These are phyloP conservation scores for Pseudomugil gertrudae DNA, from an alignment of 2,797 vertebrate species.

Conservation along the genomic window DNA sequence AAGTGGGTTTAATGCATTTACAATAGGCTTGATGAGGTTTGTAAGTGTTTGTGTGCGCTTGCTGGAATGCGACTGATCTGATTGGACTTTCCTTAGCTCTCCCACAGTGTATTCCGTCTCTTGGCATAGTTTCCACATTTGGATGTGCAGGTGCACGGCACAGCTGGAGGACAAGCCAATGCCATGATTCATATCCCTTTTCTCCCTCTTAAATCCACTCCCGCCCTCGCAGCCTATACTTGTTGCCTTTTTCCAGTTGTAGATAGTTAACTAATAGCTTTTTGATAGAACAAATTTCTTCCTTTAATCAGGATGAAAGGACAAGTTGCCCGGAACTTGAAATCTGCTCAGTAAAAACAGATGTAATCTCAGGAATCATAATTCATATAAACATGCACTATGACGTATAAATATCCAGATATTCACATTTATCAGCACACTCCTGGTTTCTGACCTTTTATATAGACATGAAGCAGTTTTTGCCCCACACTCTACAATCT, in stretches of 20 bases:
- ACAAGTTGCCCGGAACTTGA: background rate
- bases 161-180: conserved; percentile 71
- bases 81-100: conserved; percentile 52
- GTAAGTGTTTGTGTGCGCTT: conserved; percentile 19
- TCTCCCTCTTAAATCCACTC: background rate
- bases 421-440: conserved; percentile 20
- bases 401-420: background rate
- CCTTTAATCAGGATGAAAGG: conserved; percentile 14
- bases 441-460: conserved; percentile 47
- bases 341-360: background rate
- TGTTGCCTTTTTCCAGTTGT: conserved; percentile 24
- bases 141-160: conserved; percentile 77
- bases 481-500: conserved; percentile 45
- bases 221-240: conserved; percentile 5
- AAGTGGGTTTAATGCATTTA: conserved; percentile 50
- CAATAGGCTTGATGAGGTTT: conserved; percentile 27
- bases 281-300: conserved; percentile 21
- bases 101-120: conserved; percentile 38
- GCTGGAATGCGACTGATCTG: conserved; percentile 42
- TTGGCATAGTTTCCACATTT: conserved; percentile 57
- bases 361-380: background rate
- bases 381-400: background rate
- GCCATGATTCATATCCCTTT: conserved; percentile 73
- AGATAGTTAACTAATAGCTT: conserved; percentile 29
- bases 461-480: conserved; percentile 43